Evolutionary conservation across 2,113 vertebrate genomes (phyloP), one percentile per base, ranked within the genome.

Genomic region (Chamaetylas fuelleborni): DNA sequence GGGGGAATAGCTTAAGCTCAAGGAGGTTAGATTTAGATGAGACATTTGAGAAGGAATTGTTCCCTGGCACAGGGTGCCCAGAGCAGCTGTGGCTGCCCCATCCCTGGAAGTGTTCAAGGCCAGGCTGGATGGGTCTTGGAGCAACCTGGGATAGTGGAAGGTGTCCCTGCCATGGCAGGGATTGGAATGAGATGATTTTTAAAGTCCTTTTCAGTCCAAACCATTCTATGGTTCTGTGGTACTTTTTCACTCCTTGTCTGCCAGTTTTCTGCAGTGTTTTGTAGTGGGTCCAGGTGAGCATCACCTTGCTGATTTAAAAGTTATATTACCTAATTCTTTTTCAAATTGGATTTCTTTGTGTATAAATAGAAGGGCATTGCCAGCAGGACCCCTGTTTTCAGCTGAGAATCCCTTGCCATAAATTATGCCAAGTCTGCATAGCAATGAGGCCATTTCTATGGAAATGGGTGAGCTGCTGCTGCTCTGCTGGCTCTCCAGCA

Each of bases 371-470:
- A 81, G 81, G 91, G 50, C 64, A 14, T 28, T 69, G 53, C 67
- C 91, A 92, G 67, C 91, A 91, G 74, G 92, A 90, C 92, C 86
- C 53, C 64, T 69, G 60, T 72, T 96, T 96, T 83, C 83, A 83
- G 70, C 70, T 0, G 19, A 93, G 78, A 87, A 87, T 93, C 77
- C 80, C 42, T 73, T 61, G 82, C 93, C 73, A 51, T 94, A 87
- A 92, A 95, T 95, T 92, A 92, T 86, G 48, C 23, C 25, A 8
- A 53, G 82, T 38, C 91, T 95, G 90, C 91, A 86, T 93, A 45
- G 53, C 84, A 93, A 93, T 92, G 69, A 95, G 90, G 71, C 87
- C 80, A 95, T 96, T 95, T 92, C 43, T 76, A 90, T 95, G 96
- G 96, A 96, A 95, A 96, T 91, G n/a, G 89, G 71, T 64, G 70